These are phyloP conservation scores for Drosophila tsacasi DNA, from an alignment of 1,140 invertebrate genomes.

Conservation along the genomic window DNA sequence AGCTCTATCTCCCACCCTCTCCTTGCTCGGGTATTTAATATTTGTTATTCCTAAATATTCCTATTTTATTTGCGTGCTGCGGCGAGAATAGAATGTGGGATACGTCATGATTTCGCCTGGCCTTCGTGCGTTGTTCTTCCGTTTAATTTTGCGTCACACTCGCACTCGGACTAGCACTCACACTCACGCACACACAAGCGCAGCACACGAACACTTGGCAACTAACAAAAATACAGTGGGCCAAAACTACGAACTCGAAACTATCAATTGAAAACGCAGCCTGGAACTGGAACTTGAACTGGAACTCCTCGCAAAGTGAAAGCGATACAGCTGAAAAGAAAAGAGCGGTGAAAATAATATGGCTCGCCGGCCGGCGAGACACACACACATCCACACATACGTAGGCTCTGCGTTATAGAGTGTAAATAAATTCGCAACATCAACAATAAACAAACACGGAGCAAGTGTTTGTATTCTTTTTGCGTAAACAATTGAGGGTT, in stretches of 20 bases:
- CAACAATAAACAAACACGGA: slow-evolving; percentile 25
- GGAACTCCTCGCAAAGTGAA: slow-evolving; percentile 34
- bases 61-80: slow-evolving; percentile 21
- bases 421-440: slow-evolving; percentile 34
- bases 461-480: slow-evolving; percentile 20
- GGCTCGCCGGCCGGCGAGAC: slow-evolving; percentile 55
- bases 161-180: slow-evolving; percentile 15
- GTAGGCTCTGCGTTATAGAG: slow-evolving; percentile 4
- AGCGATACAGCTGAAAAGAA: slow-evolving; percentile 31
- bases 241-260: slow-evolving; percentile 24
- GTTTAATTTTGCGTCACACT: slow-evolving; percentile 56
- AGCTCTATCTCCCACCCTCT: slow-evolving; percentile 27
- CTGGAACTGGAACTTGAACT: slow-evolving; percentile 20
- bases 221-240: slow-evolving; percentile 58
- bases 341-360: slow-evolving; percentile 20
- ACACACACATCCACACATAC: not conserved
- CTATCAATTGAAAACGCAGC: slow-evolving; percentile 15
- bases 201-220: slow-evolving; percentile 38
- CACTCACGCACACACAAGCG: slow-evolving; percentile 10
- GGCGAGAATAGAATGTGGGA: slow-evolving; percentile 31
- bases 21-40: slow-evolving; percentile 23
- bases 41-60: slow-evolving; percentile 41
- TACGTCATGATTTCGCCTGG: slow-evolving; percentile 27
- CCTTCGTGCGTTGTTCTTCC: slow-evolving; percentile 33
- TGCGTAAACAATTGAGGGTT: slow-evolving; percentile 7